phyloP scores from a whole-genome alignment of 2,113 vertebrate genomes.

The Carollia perspicillata region DNA sequence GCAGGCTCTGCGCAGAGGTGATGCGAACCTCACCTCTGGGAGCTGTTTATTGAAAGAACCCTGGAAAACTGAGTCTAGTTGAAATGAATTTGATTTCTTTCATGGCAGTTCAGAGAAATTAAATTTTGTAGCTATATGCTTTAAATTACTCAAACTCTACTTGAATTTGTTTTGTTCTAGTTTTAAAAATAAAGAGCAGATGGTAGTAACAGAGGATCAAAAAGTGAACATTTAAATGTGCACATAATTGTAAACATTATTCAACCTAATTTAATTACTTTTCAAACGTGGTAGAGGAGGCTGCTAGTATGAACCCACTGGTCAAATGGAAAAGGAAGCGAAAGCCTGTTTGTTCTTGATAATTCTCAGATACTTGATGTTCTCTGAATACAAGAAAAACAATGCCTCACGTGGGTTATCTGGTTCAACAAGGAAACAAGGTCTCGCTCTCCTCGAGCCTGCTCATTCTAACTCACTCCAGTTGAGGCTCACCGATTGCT shows the following conservation, averaged over 20 bases:
- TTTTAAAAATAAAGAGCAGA: neutral
- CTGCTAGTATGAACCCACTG: neutral
- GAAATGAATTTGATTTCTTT: neutral
- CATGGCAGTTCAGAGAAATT: neutral
- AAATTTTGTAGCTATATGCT: neutral
- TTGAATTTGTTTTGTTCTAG: neutral
- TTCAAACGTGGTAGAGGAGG: neutral
- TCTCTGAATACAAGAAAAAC: neutral
- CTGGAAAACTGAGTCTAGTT: neutral
- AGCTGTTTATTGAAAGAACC: neutral
- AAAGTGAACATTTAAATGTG: neutral
- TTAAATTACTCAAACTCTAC: neutral
- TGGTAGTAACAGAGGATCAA: neutral
- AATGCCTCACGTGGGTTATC: neutral
- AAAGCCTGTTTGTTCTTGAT: neutral
- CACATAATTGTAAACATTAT: neutral
- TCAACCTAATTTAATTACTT: slow-evolving; percentile 22
- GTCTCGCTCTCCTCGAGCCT: neutral
- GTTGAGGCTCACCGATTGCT: neutral
- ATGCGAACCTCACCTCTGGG: neutral
- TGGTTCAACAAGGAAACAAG: neutral
- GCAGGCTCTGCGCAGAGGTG: no score
- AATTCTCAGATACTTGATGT: neutral
- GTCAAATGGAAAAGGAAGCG: neutral
- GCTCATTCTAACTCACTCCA: neutral